A percentile compares a stretch with the other conserved stretches of the same genome.
Conservation (phyloP, 1,140 invertebrate species). For the Choristoneura fumiferana region DNA sequence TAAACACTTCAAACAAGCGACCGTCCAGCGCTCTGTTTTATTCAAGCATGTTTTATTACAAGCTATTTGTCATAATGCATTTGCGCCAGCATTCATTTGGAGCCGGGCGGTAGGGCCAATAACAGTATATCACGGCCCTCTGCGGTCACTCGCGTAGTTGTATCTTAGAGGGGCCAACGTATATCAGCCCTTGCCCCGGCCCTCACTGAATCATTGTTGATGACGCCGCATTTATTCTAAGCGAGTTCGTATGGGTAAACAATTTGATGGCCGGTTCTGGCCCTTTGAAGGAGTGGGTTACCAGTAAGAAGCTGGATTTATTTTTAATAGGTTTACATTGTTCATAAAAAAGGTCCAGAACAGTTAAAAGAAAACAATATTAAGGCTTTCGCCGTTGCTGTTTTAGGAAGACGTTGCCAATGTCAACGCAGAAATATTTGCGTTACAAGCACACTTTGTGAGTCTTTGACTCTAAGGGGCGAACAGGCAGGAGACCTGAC, state of each 20-base stretch:
- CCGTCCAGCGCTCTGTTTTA: slow-evolving; percentile 8
- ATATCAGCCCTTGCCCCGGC: slow-evolving; percentile 1
- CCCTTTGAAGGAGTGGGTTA: too few species aligned
- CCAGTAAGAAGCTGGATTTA: too few species aligned
- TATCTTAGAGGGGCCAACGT: slow-evolving; percentile 16
- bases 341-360: too few species aligned
- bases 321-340: too few species aligned
- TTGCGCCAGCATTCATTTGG: slow-evolving; percentile 17
- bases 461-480: too few species aligned
- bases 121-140: slow-evolving; percentile 15
- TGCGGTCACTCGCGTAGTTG: slow-evolving; percentile 17
- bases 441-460: too few species aligned
- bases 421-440: too few species aligned
- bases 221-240: slow-evolving; percentile 16
- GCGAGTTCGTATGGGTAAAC: slow-evolving; percentile 17
- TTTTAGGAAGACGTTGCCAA: too few species aligned
- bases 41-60: slow-evolving; percentile 13
- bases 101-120: slow-evolving; percentile 11
- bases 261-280: neutral
- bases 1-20: too few species aligned
- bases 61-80: slow-evolving; percentile 15
- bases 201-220: slow-evolving; percentile 14
- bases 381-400: too few species aligned
- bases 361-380: too few species aligned
- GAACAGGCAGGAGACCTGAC: too few species aligned